Conservation (phyloP, 92 coral and sea anemone species). For the Paragorgia papillata region DNA sequence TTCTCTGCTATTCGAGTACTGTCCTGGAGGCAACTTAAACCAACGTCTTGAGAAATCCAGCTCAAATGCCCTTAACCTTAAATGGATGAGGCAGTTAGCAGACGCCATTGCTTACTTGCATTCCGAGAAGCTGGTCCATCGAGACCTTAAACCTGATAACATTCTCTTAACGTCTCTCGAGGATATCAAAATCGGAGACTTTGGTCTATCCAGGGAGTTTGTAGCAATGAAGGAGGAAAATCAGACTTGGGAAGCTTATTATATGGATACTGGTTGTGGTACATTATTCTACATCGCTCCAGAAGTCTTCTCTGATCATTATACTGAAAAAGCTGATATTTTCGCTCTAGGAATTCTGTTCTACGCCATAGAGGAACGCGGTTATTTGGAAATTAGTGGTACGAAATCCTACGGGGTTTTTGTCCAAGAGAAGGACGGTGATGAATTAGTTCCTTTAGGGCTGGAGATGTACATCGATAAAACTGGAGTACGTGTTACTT, state of each 20-base stretch:
- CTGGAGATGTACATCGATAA: slow-evolving; percentile 24
- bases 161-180: slow-evolving; percentile 63
- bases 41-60: slow-evolving; percentile 64
- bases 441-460: slow-evolving; percentile 36
- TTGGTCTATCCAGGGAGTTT: slow-evolving; percentile 73
- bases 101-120: slow-evolving; percentile 67
- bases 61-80: slow-evolving; percentile 37
- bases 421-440: slow-evolving; percentile 2
- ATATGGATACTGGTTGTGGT: slow-evolving; percentile 44
- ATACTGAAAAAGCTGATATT: slow-evolving; percentile 55
- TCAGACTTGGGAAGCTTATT: slow-evolving; percentile 34
- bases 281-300: slow-evolving; percentile 51
- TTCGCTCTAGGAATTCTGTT: slow-evolving; percentile 52
- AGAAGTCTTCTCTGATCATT: slow-evolving; percentile 38
- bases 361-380: slow-evolving; percentile 49
- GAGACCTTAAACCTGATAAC: slow-evolving; percentile 85
- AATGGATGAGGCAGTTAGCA: slow-evolving; percentile 78
- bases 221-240: slow-evolving; percentile 34
- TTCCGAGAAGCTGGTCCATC: slow-evolving; percentile 59
- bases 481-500: slow-evolving; percentile 6
- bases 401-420: slow-evolving; percentile 32
- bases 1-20: slow-evolving; percentile 68
- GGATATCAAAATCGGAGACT: slow-evolving; percentile 80
- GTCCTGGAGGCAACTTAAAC: slow-evolving; percentile 67
- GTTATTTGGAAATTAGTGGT: slow-evolving; percentile 4